These are phyloP conservation scores for Epinephelus malabaricus DNA, from an alignment of 2,797 vertebrate species.

Conservation along the genomic window DNA sequence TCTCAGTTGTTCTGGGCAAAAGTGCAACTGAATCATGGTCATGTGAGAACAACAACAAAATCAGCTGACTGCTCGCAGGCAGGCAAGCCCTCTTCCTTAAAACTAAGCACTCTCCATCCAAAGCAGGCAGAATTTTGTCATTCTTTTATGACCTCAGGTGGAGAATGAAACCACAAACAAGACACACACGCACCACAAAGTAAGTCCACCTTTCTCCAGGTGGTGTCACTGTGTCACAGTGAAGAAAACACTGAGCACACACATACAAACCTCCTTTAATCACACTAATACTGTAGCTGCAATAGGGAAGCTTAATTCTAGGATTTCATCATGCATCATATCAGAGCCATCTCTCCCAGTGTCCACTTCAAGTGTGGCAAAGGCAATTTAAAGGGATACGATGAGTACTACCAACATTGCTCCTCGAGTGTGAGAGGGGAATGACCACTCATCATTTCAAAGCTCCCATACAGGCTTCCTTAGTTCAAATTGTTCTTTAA, in stretches of 20 bases:
- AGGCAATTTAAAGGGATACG: background rate
- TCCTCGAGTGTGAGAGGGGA: background rate
- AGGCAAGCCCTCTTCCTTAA: background rate
- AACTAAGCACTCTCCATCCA: slow-evolving; percentile 4
- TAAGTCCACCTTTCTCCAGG: slow-evolving; percentile 48
- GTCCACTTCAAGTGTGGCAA: background rate
- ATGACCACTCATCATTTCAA: background rate
- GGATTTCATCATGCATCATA: background rate
- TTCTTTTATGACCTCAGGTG: background rate
- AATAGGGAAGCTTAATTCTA: too few relatives aligned
- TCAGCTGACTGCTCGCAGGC: slow-evolving; percentile 4
- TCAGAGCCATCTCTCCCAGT: background rate
- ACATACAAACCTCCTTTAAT: background rate
- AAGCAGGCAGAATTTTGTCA: background rate
- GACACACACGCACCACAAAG: background rate
- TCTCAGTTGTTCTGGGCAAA: slow-evolving; percentile 1
- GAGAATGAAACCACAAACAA: background rate
- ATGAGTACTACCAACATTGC: slow-evolving; percentile 2
- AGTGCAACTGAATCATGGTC: slow-evolving; percentile 9
- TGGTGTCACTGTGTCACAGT: slow-evolving; percentile 64
- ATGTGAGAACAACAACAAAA: slow-evolving; percentile 16
- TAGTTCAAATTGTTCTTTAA: too few relatives aligned
- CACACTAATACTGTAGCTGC: background rate
- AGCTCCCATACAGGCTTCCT: too few relatives aligned
- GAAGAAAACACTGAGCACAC: background rate